phyloP scores from a whole-genome alignment of 2,888 invertebrate species.

The Chalcis sispes region DNA sequence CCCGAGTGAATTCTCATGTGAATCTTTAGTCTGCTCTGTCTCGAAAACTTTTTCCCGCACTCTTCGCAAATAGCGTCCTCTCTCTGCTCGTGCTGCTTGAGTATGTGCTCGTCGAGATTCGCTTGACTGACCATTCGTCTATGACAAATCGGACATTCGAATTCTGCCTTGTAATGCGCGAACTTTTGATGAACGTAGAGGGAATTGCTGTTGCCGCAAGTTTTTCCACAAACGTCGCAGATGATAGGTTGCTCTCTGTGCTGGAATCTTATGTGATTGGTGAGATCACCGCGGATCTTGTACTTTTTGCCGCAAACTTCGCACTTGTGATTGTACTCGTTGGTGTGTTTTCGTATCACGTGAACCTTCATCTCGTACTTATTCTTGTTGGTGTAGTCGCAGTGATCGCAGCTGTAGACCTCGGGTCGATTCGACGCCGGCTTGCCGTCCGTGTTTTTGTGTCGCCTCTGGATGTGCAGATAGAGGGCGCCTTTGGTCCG shows the following conservation, averaged over 20 bases:
- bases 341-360: conserved; percentile 66
- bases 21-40: conserved; percentile 70
- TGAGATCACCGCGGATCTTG: conserved; percentile 65
- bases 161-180: conserved; percentile 73
- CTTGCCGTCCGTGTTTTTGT: conserved; percentile 56
- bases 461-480: conserved; percentile 71
- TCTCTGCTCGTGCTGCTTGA: conserved; percentile 71
- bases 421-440: conserved; percentile 43
- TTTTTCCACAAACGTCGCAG: conserved; percentile 71
- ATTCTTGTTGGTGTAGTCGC: conserved; percentile 68
- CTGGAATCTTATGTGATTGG: conserved; percentile 62
- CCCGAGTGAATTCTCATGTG: conserved; percentile 75
- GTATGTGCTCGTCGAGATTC: conserved; percentile 74
- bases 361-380: conserved; percentile 69
- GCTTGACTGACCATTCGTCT: conserved; percentile 75
- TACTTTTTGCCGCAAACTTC: conserved; percentile 66
- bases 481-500: conserved; percentile 69
- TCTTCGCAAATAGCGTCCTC: conserved; percentile 74
- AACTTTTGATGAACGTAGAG: conserved; percentile 73
- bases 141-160: conserved; percentile 72
- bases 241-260: conserved; percentile 62
- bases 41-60: conserved; percentile 72
- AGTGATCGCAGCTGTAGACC: conserved; percentile 64
- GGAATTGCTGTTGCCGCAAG: conserved; percentile 71
- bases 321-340: conserved; percentile 64